A percentile compares a stretch with the other conserved stretches of the same genome.
Evolutionary conservation across 2,113 vertebrate genomes (phyloP).

Genomic region (Trematomus loennbergii): DNA sequence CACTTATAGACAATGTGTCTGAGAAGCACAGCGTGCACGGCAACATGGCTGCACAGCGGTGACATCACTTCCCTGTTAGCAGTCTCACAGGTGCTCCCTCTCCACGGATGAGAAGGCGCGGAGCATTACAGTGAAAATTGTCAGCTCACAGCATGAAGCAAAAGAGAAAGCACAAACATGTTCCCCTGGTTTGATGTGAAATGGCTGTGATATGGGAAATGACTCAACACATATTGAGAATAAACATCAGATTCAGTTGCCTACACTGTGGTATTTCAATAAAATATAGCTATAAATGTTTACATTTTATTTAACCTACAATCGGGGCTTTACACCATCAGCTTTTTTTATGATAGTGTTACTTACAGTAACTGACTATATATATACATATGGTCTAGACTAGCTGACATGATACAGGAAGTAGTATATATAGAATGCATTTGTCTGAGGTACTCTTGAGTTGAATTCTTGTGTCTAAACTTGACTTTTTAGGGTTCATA

Average conservation of each 20-base stretch:
- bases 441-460: neutral
- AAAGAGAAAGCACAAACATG: conserved; percentile 9
- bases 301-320: neutral
- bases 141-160: neutral
- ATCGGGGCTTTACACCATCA: neutral
- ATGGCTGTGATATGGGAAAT: conserved; percentile 33
- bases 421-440: neutral
- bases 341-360: neutral
- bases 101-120: conserved; percentile 25
- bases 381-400: neutral
- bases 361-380: neutral
- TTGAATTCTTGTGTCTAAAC: neutral
- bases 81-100: conserved; percentile 50
- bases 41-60: conserved; percentile 29
- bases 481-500: neutral
- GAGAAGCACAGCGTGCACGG: conserved; percentile 29
- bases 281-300: neutral
- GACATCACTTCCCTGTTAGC: conserved; percentile 70
- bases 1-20: conserved; percentile 27
- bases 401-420: neutral
- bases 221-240: conserved; percentile 10
- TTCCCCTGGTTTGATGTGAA: conserved; percentile 32
- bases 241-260: neutral
- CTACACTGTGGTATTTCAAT: neutral
- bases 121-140: neutral